Evolutionary conservation across 2,888 invertebrate genomes (phyloP), one percentile per base, ranked within the genome.

Genomic region (Pimpla rufipes): DNA sequence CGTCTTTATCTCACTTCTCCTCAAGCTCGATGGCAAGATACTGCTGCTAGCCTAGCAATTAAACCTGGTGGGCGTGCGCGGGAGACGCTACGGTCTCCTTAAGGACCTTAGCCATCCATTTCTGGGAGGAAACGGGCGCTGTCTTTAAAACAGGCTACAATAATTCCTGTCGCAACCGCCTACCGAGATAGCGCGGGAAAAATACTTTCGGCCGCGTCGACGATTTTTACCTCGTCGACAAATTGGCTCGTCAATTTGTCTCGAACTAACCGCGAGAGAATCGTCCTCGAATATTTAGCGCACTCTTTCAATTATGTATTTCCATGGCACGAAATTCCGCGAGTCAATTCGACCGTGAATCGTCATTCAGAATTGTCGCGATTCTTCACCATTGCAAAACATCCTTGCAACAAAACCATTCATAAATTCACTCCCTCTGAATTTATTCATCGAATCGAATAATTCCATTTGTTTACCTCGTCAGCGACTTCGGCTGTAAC

Each of bases 1-100:
- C 62, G 37, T 35, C 29, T 47, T 47, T 37, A 50, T 35, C 57
- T 68, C 59, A 50, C 35, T n/a, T 67, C 42, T 40, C 42, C 42
- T 52, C 50, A 50, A 78, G 42, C 70, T 55, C 68, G 11, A 66
- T 75, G n/a, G 68, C 29, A 42, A 79, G 70, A 66, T 71, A 42
- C 50, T 35, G 16, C 45, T 35, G 57, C 37, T 62, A 68, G 67
- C 40, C 21, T 11, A 10, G 78, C 73, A 62, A 59, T 50, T 52
- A 55, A 74, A 78, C 13, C n/a, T 59, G 29, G 18, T 42, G 42
- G 16, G 59, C 10, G 23, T 50, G 55, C 18, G 42, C 29, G 52
- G 67, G 55, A 18, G 59, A 45, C 16, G 37, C 37, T 62, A 2
- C 66, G 35, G 13, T 40, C 42, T 37, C 64, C 59, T 68, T 21